These are phyloP conservation scores for Dynastes hyllus DNA, from an alignment of 2,888 invertebrate genomes.

Conservation along the genomic window DNA sequence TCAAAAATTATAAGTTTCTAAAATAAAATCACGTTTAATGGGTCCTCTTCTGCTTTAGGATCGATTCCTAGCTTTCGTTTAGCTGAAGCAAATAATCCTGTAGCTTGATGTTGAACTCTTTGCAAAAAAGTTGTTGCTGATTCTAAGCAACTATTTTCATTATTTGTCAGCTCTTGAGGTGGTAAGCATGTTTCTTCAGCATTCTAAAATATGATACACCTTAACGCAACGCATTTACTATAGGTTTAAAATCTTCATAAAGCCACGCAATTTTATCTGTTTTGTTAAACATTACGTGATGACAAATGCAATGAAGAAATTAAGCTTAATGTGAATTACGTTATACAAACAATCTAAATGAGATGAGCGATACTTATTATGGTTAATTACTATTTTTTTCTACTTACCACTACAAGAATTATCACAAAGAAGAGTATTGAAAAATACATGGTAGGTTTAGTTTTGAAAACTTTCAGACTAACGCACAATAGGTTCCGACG, in stretches of 20 bases:
- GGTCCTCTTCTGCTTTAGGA: slow-evolving; percentile 57
- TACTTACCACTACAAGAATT: slow-evolving; percentile 13
- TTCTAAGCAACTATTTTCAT: slow-evolving; percentile 49
- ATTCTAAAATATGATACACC: slow-evolving; percentile 2
- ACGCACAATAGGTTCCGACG: background rate
- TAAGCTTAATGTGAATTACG: too few species aligned
- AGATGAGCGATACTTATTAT: too few species aligned
- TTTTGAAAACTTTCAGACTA: background rate
- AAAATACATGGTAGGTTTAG: background rate
- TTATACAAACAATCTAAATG: too few species aligned
- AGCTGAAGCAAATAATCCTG: slow-evolving; percentile 42
- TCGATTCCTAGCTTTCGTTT: slow-evolving; percentile 55
- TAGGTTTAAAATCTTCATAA: too few species aligned
- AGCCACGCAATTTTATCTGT: too few species aligned
- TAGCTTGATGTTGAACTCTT: slow-evolving; percentile 48
- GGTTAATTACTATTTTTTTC: background rate
- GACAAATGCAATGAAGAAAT: too few species aligned
- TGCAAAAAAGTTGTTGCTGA: slow-evolving; percentile 47
- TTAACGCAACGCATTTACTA: too few species aligned
- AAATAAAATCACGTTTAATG: slow-evolving; percentile 60
- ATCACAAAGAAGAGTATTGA: background rate
- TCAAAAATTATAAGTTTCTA: slow-evolving; percentile 3
- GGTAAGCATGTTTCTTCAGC: slow-evolving; percentile 35
- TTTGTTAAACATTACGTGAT: too few species aligned
- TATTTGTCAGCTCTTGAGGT: slow-evolving; percentile 48